A percentile compares a stretch with the other conserved stretches of the same genome.
Evolutionary conservation across 92 coral and sea anemone species (phyloP).

Genomic region (Paragorgia papillata): DNA sequence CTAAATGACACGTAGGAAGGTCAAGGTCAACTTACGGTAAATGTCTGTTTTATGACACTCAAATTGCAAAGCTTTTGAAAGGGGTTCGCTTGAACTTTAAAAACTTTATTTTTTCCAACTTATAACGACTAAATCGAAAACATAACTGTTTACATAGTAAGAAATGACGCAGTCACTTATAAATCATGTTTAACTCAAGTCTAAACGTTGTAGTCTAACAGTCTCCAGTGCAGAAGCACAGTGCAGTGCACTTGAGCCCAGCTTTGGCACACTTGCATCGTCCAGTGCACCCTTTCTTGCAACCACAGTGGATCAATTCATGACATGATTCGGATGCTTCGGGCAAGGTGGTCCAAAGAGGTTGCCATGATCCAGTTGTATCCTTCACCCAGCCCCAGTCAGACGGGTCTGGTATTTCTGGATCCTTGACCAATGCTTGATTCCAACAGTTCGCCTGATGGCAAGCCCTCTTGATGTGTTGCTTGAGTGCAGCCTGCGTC

Average conservation of each 20-base stretch:
- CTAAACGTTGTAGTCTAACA: conserved; percentile 11
- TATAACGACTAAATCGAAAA: neutral
- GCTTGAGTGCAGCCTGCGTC: neutral
- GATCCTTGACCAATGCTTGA: conserved; percentile 17
- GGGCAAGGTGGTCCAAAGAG: conserved; percentile 53
- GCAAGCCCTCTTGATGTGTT: conserved; percentile 3
- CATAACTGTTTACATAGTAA: conserved; percentile 6
- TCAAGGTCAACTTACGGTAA: neutral
- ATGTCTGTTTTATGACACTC: conserved; percentile 1
- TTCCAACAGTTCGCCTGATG: conserved; percentile 6
- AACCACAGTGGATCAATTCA: conserved; percentile 36
- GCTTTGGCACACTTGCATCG: conserved; percentile 52
- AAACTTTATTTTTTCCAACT: neutral
- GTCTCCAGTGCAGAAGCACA: conserved; percentile 55
- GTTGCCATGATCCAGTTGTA: conserved; percentile 42
- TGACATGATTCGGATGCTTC: conserved; percentile 42
- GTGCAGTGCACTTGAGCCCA: conserved; percentile 46
- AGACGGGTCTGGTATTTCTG: conserved; percentile 33
- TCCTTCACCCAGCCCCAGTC: conserved; percentile 49
- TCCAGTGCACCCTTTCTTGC: too few relatives aligned
- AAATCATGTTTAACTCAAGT: too few relatives aligned
- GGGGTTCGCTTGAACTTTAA: neutral
- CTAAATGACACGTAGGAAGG: neutral
- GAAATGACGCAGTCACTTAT: neutral
- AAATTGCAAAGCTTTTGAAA: neutral